These are phyloP conservation scores for Plotosus lineatus DNA, from an alignment of 2,113 vertebrate genomes.

Conservation along the genomic window DNA sequence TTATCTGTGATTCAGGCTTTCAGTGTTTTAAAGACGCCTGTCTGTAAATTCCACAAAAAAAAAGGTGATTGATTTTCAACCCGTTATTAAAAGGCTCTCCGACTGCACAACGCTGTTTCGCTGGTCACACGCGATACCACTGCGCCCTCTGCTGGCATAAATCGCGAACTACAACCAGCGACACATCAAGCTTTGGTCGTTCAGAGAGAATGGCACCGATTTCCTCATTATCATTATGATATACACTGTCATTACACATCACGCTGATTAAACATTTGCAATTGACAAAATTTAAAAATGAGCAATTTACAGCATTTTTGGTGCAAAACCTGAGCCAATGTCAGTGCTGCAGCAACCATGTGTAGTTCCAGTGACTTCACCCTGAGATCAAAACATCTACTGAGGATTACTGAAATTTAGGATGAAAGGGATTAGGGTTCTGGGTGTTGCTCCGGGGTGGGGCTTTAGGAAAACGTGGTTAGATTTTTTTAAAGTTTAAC, in stretches of 20 bases:
- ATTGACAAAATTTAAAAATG: neutral
- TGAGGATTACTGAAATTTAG: neutral
- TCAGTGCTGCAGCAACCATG: neutral
- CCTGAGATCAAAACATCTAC: slow-evolving; percentile 1
- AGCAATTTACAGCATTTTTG: neutral
- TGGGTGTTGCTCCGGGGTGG: neutral
- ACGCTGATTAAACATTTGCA: neutral
- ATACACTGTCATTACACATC: neutral
- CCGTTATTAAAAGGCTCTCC: neutral
- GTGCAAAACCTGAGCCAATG: neutral
- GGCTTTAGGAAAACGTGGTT: no score
- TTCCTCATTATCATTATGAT: neutral
- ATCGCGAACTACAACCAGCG: neutral
- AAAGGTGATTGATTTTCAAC: neutral
- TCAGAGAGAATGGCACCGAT: neutral
- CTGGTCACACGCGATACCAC: no score
- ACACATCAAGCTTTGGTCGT: neutral
- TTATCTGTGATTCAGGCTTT: neutral
- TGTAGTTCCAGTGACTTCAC: neutral
- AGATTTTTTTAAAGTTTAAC: neutral
- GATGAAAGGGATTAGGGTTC: neutral
- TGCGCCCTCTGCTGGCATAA: slow-evolving; percentile 1
- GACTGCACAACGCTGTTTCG: neutral
- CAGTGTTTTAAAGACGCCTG: slow-evolving; percentile 7
- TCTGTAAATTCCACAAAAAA: neutral